Percentiles rank a stretch among this genome's conserved stretches.
Evolutionary conservation across 2,113 vertebrate species (phyloP).

Genomic region (Uria aalge): DNA sequence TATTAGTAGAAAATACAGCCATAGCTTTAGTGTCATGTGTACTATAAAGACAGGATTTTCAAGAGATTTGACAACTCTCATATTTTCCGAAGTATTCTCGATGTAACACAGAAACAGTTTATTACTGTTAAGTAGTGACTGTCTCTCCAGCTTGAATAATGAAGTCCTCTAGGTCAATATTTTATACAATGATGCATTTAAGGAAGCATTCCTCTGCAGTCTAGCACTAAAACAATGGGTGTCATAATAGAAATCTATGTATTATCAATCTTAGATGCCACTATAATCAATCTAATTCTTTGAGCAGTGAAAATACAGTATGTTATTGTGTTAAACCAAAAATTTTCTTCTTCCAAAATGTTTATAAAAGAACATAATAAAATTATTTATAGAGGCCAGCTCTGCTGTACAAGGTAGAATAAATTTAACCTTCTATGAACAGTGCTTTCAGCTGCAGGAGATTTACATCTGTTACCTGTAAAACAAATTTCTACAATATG

Average conservation of each 20-base stretch:
- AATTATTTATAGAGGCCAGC: slow-evolving; percentile 72
- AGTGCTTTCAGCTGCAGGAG: slow-evolving; percentile 15
- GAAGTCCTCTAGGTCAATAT: slow-evolving; percentile 91
- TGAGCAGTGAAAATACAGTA: slow-evolving; percentile 75
- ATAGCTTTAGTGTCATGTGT: slow-evolving; percentile 79
- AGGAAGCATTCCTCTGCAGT: slow-evolving; percentile 82
- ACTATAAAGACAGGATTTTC: slow-evolving; percentile 84
- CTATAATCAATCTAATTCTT: slow-evolving; percentile 89
- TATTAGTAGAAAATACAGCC: slow-evolving; percentile 85
- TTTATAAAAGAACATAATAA: slow-evolving; percentile 71
- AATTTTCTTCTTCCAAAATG: slow-evolving; percentile 73
- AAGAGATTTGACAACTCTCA: slow-evolving; percentile 81
- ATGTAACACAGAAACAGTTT: slow-evolving; percentile 85
- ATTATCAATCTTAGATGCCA: slow-evolving; percentile 86
- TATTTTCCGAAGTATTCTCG: slow-evolving; percentile 80
- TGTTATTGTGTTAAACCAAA: slow-evolving; percentile 80
- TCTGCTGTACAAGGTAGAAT: slow-evolving; percentile 33
- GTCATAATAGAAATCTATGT: slow-evolving; percentile 85
- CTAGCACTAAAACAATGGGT: slow-evolving; percentile 88
- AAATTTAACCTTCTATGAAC: slow-evolving; percentile 66
- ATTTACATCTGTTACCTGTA: slow-evolving; percentile 61
- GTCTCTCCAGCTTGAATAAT: slow-evolving; percentile 88
- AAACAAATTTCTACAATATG: neutral
- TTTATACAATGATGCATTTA: slow-evolving; percentile 95
- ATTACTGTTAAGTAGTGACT: slow-evolving; percentile 87